Conservation (phyloP, 1,140 invertebrate genomes). For the Drosophila tropicalis region DNA sequence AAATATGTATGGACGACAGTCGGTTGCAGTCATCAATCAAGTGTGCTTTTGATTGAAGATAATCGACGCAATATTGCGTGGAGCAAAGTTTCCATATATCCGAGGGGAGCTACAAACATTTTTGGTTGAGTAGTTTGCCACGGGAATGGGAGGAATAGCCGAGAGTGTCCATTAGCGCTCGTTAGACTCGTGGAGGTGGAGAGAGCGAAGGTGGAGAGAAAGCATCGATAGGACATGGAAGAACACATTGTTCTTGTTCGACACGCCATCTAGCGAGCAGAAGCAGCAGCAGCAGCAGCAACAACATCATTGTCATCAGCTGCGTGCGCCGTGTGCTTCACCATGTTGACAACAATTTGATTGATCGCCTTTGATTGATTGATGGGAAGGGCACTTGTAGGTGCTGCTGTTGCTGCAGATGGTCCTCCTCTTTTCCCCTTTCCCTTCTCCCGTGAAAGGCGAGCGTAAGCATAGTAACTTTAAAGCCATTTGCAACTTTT, state of each 20-base stretch:
- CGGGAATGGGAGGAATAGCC: background rate
- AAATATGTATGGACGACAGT: conserved; percentile 12
- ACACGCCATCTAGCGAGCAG: conserved; percentile 70
- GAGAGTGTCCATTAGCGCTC: conserved; percentile 68
- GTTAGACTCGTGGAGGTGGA: conserved; percentile 41
- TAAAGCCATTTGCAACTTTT: conserved; percentile 73
- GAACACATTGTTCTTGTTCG: conserved; percentile 72
- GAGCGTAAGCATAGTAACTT: conserved; percentile 32
- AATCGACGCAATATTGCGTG: conserved; percentile 74
- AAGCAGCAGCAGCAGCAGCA: conserved; percentile 32
- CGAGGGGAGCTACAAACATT: conserved; percentile 41
- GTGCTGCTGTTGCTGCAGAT: too few relatives aligned
- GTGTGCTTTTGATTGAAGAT: conserved; percentile 69
- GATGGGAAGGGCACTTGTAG: conserved; percentile 38
- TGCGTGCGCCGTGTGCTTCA: conserved; percentile 45
- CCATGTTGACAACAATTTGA: conserved; percentile 72
- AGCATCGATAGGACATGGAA: conserved; percentile 40
- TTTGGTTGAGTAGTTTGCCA: conserved; percentile 65
- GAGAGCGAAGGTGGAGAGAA: conserved; percentile 8
- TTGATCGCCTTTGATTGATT: conserved; percentile 78
- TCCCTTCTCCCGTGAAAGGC: too few relatives aligned
- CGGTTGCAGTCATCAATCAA: conserved; percentile 70
- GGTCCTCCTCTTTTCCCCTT: background rate
- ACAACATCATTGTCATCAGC: conserved; percentile 50
- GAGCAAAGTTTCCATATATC: conserved; percentile 36